A percentile compares a stretch with the other conserved stretches of the same genome.
These are phyloP conservation scores for Neoaliturus tenellus DNA, from an alignment of 2,888 invertebrate species.

Conservation along the genomic window DNA sequence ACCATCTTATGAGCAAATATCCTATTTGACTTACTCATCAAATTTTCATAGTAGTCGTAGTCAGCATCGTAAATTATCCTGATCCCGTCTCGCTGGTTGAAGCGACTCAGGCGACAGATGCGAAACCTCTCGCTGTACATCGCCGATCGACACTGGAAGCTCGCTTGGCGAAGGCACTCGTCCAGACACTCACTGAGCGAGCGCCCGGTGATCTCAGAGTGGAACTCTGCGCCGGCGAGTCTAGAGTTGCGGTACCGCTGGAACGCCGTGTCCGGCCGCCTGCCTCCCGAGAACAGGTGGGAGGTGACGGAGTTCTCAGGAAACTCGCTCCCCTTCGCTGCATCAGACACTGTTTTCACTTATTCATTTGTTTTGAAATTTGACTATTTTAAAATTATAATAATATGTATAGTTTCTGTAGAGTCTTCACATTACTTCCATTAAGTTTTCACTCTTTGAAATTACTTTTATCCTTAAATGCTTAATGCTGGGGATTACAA, in stretches of 20 bases:
- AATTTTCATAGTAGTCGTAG: conserved; percentile 95
- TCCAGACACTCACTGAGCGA: conserved; percentile 93
- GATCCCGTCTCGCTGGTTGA: conserved; percentile 92
- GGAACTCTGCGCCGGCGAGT: conserved; percentile 87
- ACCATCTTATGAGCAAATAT: no score
- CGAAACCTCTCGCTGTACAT: conserved; percentile 92
- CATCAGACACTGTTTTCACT: conserved; percentile 58
- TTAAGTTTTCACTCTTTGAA: no score
- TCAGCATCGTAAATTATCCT: conserved; percentile 93
- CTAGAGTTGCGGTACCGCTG: conserved; percentile 91
- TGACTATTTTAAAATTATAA: no score
- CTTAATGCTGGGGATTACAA: no score
- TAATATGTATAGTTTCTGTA: no score
- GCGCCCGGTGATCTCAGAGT: conserved; percentile 91
- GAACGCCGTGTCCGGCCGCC: conserved; percentile 92
- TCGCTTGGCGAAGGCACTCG: conserved; percentile 91
- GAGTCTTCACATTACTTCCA: no score
- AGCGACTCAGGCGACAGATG: conserved; percentile 89
- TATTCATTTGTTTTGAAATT: conserved; percentile 12
- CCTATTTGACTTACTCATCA: conserved; percentile 91
- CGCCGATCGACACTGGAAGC: conserved; percentile 92
- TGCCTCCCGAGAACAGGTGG: conserved; percentile 88
- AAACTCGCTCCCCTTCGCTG: conserved; percentile 92
- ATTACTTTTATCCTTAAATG: no score
- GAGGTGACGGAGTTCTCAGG: conserved; percentile 91